A percentile compares a stretch with the other conserved stretches of the same genome.
Evolutionary conservation across 2,797 vertebrate genomes (phyloP).

Genomic region (Propithecus deckenii): DNA sequence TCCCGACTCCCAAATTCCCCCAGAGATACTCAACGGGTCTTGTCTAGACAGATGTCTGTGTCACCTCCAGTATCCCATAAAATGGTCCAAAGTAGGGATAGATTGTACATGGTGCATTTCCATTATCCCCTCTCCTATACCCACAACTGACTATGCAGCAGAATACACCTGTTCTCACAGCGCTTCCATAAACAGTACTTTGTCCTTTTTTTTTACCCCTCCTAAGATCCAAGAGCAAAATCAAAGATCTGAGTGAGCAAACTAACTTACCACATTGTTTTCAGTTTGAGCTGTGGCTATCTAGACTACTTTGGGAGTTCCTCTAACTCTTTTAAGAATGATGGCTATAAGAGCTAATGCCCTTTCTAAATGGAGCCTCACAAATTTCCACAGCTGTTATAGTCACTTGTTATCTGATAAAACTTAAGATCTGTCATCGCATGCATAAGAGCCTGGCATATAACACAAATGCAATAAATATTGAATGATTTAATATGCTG

Average conservation of each 20-base stretch:
- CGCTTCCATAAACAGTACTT: background rate
- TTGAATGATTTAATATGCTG: background rate
- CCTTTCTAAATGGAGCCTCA: constrained; percentile 2
- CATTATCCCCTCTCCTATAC: background rate
- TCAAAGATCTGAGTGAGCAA: background rate
- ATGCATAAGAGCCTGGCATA: background rate
- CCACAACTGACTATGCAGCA: background rate
- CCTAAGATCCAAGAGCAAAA: background rate
- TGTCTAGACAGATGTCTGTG: background rate
- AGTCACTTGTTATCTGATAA: background rate
- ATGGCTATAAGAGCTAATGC: background rate
- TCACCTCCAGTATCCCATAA: background rate
- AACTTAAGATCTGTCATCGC: background rate
- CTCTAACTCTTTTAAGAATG: background rate
- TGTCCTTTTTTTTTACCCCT: background rate
- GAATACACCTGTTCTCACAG: background rate
- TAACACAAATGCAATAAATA: background rate
- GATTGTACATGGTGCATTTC: background rate
- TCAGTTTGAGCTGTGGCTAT: background rate
- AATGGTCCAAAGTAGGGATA: background rate
- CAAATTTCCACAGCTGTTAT: background rate
- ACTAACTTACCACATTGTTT: background rate
- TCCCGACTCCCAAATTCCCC: too few species aligned
- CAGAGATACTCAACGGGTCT: background rate
- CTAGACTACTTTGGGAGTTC: background rate